Base-by-base conservation (phyloP, 1,140 invertebrate genomes). In the Dysdera silvatica region DNA sequence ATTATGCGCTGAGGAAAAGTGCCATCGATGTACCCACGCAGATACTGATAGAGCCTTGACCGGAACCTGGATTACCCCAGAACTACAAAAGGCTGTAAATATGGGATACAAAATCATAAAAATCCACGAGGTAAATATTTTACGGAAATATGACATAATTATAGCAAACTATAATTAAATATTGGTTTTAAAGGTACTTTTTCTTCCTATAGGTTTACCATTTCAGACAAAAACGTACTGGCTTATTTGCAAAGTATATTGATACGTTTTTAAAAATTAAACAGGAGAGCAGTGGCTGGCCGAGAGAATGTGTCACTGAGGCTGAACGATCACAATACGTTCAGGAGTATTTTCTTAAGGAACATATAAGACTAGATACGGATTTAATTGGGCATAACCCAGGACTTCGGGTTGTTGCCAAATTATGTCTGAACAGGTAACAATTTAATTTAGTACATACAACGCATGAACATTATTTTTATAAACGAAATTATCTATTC, bases 81-180 rank as follows among this genome's bases (percentile, higher is more conserved):
- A 62, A 49, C 6, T 66, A 4, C 33, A 56, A 10, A 16, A 33
- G 12, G 65, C 65, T n/a, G 24, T 56, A 3, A 31, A 55, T 10
- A 37, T 41, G 43, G 41, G 52, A 26, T 66, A 66, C 48, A 37
- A 51, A 33, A 28, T 62, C n/a, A 26, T 51, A 32, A n/a, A n/a
- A n/a, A n/a, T n/a, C n/a, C n/a, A n/a, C n/a, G 31, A 53, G 4
- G 49, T 53, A 12, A 33, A n/a, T 53, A 53, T 29, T 26, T 18
- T 10, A 7, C 18, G 7, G 7, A n/a, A 8, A n/a, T 45, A n/a
- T 45, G 6, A 8, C 18, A 8, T 18, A n/a, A 6, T 8, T 8
- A 20, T 45, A 10, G 7, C 23, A 7, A 12, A 45, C 14, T 45
- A 12, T 16, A 28, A 28, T 14, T 49, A 26, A 28, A 16, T 14